Base-by-base conservation (phyloP, 2,888 invertebrate species). In the Neoaliturus tenellus region DNA sequence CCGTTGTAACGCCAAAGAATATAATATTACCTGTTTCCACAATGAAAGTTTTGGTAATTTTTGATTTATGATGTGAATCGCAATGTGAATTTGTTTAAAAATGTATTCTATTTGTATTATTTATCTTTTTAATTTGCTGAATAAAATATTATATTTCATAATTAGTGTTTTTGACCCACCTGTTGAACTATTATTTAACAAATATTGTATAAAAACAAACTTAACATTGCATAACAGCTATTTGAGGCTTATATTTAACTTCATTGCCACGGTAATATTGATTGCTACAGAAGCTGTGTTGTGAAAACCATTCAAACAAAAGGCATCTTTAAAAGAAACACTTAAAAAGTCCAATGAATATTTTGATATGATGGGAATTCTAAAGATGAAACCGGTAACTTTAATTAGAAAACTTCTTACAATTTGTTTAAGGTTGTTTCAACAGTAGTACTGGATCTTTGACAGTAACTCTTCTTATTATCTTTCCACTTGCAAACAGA, bases 111-210 rank as follows among this genome's bases (percentile, higher is more conserved):
- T 20, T 25, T 41, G 71, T 71, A 71, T 10, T 23, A 14, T 39
- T 71, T 33, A 23, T 8, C 20, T 17, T 20, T 1, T 35, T 71
- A n/a, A n/a, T n/a, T 71, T 71, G 71, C 39, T 71, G 20, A 71
- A 71, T 71, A 71, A 71, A 71, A 8, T n/a, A 71, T 23, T 71
- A 71, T 71, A 71, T 71, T 71, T 71, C 71, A 39, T 71, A 71
- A 3, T 62, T 51, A 23, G 51, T 51, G 5, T 10, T 48, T 51
- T 23, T n/a, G n/a, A n/a, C n/a, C n/a, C n/a, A n/a, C n/a, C n/a
- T n/a, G n/a, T n/a, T n/a, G n/a, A n/a, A n/a, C n/a, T n/a, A n/a
- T n/a, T n/a, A n/a, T n/a, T n/a, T n/a, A n/a, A n/a, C n/a, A n/a
- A n/a, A n/a, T n/a, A n/a, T n/a, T n/a, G n/a, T n/a, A n/a, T n/a